Conservation (phyloP, 1,140 invertebrate genomes). For the Leptopilina clavipes region DNA sequence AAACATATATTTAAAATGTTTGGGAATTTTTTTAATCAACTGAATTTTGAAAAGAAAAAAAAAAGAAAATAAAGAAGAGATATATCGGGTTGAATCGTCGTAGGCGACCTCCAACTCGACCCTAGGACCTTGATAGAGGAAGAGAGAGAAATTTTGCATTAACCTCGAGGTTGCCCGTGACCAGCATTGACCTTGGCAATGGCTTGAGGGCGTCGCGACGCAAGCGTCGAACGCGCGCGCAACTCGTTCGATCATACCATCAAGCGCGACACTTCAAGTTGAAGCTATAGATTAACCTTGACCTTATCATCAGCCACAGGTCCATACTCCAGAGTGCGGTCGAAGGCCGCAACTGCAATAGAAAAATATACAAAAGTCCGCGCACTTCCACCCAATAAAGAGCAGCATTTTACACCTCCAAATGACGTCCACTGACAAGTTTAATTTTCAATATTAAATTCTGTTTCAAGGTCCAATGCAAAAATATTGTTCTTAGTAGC, state of each 20-base stretch:
- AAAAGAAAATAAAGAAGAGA: background rate
- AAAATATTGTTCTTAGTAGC: background rate
- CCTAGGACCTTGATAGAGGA: slow-evolving; percentile 47
- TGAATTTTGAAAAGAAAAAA: background rate
- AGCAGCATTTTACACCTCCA: background rate
- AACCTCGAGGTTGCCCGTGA: slow-evolving; percentile 67
- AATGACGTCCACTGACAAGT: slow-evolving; percentile 1
- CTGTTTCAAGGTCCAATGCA: background rate
- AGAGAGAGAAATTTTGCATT: slow-evolving; percentile 44
- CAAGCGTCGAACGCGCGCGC: slow-evolving; percentile 66
- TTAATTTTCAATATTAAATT: slow-evolving; percentile 29
- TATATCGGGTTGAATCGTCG: background rate
- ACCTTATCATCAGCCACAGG: slow-evolving; percentile 55
- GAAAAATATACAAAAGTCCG: slow-evolving; percentile 31
- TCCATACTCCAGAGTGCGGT: slow-evolving; percentile 46
- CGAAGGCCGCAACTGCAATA: slow-evolving; percentile 33
- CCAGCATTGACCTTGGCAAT: slow-evolving; percentile 70
- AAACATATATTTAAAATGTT: no score
- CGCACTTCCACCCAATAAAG: slow-evolving; percentile 2
- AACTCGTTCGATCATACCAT: slow-evolving; percentile 61
- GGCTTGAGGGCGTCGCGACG: slow-evolving; percentile 60
- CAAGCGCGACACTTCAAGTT: slow-evolving; percentile 39
- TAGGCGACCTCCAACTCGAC: slow-evolving; percentile 42
- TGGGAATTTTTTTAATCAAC: no score
- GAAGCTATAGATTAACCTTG: slow-evolving; percentile 44